Conservation (phyloP, 2,113 vertebrate genomes). For the Herpetotheres cachinnans region DNA sequence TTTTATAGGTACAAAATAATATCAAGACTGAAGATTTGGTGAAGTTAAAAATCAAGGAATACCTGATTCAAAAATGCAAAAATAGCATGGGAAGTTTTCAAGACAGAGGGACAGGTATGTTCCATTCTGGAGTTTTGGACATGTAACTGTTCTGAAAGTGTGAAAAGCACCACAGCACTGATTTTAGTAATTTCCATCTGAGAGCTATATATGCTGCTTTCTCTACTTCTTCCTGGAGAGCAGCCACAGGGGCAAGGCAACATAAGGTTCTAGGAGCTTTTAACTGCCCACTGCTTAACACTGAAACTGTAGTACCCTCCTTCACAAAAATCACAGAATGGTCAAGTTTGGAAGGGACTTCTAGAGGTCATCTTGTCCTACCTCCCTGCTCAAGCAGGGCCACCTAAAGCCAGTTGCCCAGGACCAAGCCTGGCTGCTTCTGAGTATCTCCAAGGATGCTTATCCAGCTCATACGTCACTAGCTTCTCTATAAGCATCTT, state of each 20-base stretch:
- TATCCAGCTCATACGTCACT: background rate
- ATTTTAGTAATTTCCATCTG: background rate
- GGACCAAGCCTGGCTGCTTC: background rate
- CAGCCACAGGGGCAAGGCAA: background rate
- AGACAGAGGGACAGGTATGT: background rate
- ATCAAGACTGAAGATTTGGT: background rate
- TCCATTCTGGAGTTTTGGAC: background rate
- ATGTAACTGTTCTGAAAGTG: accelerated
- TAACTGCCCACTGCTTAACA: background rate
- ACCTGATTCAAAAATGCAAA: background rate
- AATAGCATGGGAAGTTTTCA: background rate
- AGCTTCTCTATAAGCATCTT: background rate
- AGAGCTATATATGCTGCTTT: background rate
- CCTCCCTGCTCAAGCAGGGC: background rate
- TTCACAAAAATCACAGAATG: background rate
- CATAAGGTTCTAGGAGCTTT: background rate
- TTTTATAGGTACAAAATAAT: background rate
- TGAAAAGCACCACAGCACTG: background rate
- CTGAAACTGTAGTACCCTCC: background rate
- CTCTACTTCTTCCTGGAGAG: background rate
- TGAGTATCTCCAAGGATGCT: background rate
- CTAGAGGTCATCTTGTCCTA: background rate
- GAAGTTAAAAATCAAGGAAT: background rate
- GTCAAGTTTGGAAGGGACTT: background rate
- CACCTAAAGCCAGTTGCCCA: background rate